These are phyloP conservation scores for Spisula subtruncata DNA, from an alignment of 2,888 invertebrate genomes.

Conservation along the genomic window DNA sequence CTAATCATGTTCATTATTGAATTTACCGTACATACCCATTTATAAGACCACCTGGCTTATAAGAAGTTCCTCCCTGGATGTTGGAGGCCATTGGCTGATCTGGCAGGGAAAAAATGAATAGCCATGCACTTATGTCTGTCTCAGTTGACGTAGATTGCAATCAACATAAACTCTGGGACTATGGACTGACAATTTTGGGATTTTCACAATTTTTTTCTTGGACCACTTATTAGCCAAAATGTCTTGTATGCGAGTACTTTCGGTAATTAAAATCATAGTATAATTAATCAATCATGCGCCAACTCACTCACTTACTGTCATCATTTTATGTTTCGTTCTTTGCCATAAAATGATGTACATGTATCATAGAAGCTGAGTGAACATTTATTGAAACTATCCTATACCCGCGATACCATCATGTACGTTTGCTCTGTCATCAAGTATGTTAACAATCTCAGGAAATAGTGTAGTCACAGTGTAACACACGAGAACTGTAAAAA, in stretches of 20 bases:
- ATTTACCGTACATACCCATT: neutral
- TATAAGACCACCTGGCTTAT: too few species aligned
- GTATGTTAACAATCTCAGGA: constrained; percentile 16
- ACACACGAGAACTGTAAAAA: neutral
- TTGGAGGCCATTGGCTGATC: too few species aligned
- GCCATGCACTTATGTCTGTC: too few species aligned
- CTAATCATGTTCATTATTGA: neutral
- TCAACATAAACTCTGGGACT: too few species aligned
- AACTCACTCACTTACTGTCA: neutral
- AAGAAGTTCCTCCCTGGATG: too few species aligned
- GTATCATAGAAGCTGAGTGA: neutral
- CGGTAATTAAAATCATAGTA: neutral
- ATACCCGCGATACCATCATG: neutral
- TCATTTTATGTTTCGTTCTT: neutral
- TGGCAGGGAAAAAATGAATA: too few species aligned
- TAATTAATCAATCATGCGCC: neutral
- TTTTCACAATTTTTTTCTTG: too few species aligned
- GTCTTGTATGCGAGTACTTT: too few species aligned
- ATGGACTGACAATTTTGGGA: too few species aligned
- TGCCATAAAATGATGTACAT: neutral
- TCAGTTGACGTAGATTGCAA: too few species aligned
- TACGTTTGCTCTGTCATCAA: neutral
- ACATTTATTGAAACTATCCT: neutral
- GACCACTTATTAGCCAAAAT: too few species aligned
- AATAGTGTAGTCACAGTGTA: neutral